phyloP scores from a whole-genome alignment of 2,797 vertebrate genomes.

The Percopsis omiscomaycus region DNA sequence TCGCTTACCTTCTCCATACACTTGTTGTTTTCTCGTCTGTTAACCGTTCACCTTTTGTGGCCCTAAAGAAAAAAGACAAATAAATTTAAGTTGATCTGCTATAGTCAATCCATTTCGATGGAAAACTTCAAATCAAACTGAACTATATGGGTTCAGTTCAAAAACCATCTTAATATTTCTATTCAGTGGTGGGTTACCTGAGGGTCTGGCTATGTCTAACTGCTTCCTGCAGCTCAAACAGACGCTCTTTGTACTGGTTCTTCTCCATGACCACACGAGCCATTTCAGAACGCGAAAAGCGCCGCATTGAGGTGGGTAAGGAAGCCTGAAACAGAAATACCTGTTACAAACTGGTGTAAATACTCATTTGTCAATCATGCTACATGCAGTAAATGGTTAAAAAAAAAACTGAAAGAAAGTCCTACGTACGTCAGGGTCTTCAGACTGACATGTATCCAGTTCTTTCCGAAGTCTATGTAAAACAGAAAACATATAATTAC shows the following conservation, averaged over 20 bases:
- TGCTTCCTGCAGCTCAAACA: slow-evolving; percentile 85
- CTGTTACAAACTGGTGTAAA: background rate
- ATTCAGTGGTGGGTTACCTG: slow-evolving; percentile 52
- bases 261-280: slow-evolving; percentile 87
- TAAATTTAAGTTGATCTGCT: background rate
- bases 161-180: background rate
- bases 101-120: background rate
- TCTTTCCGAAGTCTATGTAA: slow-evolving; percentile 72
- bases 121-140: background rate
- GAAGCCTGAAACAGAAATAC: slow-evolving; percentile 56
- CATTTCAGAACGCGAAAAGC: slow-evolving; percentile 87
- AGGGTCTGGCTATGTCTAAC: slow-evolving; percentile 68
- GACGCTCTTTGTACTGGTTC: slow-evolving; percentile 87
- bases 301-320: slow-evolving; percentile 63
- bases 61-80: slow-evolving; percentile 52
- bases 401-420: background rate
- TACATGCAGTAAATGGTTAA: background rate
- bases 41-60: slow-evolving; percentile 66
- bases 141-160: no score
- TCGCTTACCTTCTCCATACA: slow-evolving; percentile 76
- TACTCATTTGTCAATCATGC: background rate
- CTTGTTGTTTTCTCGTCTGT: slow-evolving; percentile 68
- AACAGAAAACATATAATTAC: slow-evolving; percentile 7
- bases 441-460: slow-evolving; percentile 65
- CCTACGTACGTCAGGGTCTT: slow-evolving; percentile 74